These are phyloP conservation scores for Phrynocephalus guinanensis DNA, from an alignment of 2,797 vertebrate genomes.

Conservation along the genomic window DNA sequence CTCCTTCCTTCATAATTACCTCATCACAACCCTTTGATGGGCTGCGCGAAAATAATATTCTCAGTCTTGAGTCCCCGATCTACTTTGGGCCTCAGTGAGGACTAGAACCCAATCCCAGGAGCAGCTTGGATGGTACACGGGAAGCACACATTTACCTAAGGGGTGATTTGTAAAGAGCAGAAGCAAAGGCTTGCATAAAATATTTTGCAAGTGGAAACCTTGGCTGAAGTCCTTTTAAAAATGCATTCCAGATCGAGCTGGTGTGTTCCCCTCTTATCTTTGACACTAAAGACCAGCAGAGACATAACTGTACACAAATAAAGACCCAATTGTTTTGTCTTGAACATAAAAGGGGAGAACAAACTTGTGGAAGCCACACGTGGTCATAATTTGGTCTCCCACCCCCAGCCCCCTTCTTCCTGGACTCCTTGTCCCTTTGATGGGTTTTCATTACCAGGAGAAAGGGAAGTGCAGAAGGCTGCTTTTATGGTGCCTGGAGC, in stretches of 20 bases:
- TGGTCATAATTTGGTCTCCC: too few species aligned
- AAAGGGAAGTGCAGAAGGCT: not conserved
- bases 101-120: not conserved
- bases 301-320: not conserved
- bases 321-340: slow-evolving; percentile 14
- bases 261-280: not conserved
- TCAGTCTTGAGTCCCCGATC: too few species aligned
- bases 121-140: too few species aligned
- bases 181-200: not conserved
- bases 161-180: not conserved
- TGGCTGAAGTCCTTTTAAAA: not conserved
- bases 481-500: not conserved
- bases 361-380: not conserved
- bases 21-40: too few species aligned
- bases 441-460: not conserved
- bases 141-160: not conserved
- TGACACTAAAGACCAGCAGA: not conserved
- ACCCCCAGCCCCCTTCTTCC: not conserved
- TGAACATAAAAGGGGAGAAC: not conserved
- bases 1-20: too few species aligned
- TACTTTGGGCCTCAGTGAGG: too few species aligned
- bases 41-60: too few species aligned
- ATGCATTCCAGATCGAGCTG: not conserved
- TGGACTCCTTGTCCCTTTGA: not conserved
- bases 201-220: not conserved